Conservation (phyloP, 2,113 vertebrate species). For the Condylura cristata region DNA sequence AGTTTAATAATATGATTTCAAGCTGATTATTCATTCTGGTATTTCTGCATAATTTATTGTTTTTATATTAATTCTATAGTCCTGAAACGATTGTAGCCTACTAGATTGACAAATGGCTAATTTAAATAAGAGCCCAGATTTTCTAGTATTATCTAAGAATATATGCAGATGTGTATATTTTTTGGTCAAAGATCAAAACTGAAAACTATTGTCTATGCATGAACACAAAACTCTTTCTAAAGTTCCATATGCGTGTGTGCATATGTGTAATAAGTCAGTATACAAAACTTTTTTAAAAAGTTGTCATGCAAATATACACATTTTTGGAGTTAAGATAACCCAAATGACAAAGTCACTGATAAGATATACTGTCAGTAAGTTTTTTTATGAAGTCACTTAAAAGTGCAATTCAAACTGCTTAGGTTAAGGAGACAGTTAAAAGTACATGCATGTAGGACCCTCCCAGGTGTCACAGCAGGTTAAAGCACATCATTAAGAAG, state of each 20-base stretch:
- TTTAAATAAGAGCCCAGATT: slow-evolving; percentile 40
- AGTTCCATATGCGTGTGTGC: background rate
- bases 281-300: slow-evolving; percentile 44
- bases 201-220: background rate
- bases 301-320: background rate
- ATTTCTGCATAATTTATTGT: slow-evolving; percentile 67
- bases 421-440: slow-evolving; percentile 43
- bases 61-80: slow-evolving; percentile 57
- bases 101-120: slow-evolving; percentile 39
- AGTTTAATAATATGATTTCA: slow-evolving; percentile 57
- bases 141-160: slow-evolving; percentile 56
- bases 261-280: background rate
- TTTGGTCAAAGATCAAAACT: slow-evolving; percentile 33
- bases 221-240: slow-evolving; percentile 27
- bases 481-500: too few species aligned
- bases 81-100: slow-evolving; percentile 41
- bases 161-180: slow-evolving; percentile 2
- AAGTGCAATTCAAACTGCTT: slow-evolving; percentile 22
- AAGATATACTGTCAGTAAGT: slow-evolving; percentile 1
- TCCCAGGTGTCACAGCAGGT: too few species aligned
- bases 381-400: slow-evolving; percentile 1
- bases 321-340: slow-evolving; percentile 26
- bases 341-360: background rate
- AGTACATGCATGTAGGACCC: slow-evolving; percentile 34
- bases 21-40: slow-evolving; percentile 49